Conservation (phyloP, 2,888 invertebrate genomes). For the Drosophila parthenogenetica region DNA sequence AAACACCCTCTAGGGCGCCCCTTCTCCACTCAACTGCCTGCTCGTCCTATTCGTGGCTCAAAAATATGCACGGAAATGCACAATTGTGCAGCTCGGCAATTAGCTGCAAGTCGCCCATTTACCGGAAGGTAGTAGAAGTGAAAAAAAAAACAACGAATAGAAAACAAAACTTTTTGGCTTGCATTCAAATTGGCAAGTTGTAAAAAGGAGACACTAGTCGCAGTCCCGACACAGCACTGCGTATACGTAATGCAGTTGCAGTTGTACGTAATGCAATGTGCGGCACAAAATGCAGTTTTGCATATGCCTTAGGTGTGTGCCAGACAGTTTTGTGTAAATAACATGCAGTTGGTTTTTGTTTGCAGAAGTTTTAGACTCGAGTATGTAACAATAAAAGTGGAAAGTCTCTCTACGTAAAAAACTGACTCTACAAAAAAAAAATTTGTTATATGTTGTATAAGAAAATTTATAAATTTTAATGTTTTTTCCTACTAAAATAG, state of each 20-base stretch:
- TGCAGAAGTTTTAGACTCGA: too few relatives aligned
- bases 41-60: constrained; percentile 27
- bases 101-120: constrained; percentile 72
- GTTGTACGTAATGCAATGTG: constrained; percentile 12
- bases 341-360: too few relatives aligned
- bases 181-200: constrained; percentile 65
- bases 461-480: too few relatives aligned
- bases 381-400: too few relatives aligned
- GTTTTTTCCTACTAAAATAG: too few relatives aligned
- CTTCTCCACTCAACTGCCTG: not conserved
- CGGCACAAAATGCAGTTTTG: constrained; percentile 25
- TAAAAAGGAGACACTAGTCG: constrained; percentile 46
- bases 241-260: constrained; percentile 62
- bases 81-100: constrained; percentile 83
- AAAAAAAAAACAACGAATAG: constrained; percentile 27
- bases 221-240: constrained; percentile 55
- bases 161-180: constrained; percentile 71
- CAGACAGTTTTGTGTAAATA: not conserved
- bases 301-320: constrained; percentile 26
- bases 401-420: too few relatives aligned
- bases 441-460: too few relatives aligned
- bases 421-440: too few relatives aligned
- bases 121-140: constrained; percentile 56
- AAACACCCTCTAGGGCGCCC: not conserved
- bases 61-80: constrained; percentile 84